phyloP scores from a whole-genome alignment of 2,797 vertebrate species.

The Sebastes diploproa region DNA sequence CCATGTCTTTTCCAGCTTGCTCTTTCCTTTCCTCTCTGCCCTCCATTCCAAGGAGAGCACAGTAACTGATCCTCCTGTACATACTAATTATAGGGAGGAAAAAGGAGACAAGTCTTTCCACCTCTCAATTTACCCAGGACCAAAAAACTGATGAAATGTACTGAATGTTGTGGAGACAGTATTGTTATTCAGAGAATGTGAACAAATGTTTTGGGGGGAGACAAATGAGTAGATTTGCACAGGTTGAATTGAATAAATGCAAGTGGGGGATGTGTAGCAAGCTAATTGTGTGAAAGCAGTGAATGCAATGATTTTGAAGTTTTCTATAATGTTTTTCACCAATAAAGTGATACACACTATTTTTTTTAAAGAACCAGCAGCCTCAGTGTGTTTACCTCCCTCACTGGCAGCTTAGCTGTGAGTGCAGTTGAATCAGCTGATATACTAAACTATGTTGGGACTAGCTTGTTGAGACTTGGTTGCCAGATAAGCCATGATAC shows the following conservation, averaged over 20 bases:
- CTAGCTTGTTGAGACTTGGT: conserved; percentile 7
- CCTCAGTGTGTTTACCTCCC: background rate
- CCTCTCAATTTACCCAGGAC: conserved; percentile 24
- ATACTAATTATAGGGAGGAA: conserved; percentile 56
- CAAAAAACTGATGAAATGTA: conserved; percentile 28
- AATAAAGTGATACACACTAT: conserved; percentile 45
- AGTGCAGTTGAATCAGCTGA: conserved; percentile 51
- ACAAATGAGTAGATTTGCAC: conserved; percentile 14
- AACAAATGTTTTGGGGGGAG: background rate
- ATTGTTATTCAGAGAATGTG: conserved; percentile 10
- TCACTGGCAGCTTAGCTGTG: background rate
- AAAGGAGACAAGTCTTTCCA: conserved; percentile 22
- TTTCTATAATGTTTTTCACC: conserved; percentile 39
- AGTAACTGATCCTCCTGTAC: conserved; percentile 66
- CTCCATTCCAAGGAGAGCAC: conserved; percentile 32
- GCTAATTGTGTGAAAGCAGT: background rate
- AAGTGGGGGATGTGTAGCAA: background rate
- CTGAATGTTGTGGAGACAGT: background rate
- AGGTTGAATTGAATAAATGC: background rate
- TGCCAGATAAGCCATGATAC: conserved; percentile 40
- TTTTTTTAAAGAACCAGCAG: conserved; percentile 6
- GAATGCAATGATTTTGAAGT: conserved; percentile 10
- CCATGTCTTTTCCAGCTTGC: background rate
- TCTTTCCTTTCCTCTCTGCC: conserved; percentile 3
- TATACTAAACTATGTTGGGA: background rate